These are phyloP conservation scores for Chamaetylas fuelleborni DNA, from an alignment of 2,113 vertebrate species.

Conservation along the genomic window DNA sequence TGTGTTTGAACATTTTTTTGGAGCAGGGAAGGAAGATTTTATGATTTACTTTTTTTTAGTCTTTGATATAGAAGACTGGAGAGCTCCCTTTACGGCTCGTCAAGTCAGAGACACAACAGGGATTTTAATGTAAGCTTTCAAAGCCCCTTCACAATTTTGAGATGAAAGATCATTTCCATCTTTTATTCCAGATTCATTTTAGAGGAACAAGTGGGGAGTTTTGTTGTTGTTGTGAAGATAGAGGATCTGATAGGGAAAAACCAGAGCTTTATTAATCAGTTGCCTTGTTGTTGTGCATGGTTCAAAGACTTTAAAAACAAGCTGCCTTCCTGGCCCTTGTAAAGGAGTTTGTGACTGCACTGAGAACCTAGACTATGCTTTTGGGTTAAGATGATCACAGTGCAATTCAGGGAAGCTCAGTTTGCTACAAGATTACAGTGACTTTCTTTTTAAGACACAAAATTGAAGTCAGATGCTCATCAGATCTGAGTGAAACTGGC, in stretches of 20 bases:
- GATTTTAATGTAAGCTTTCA: neutral
- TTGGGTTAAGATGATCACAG: neutral
- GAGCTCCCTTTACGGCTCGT: neutral
- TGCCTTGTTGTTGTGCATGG: neutral
- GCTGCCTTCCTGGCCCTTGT: neutral
- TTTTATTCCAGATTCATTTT: neutral
- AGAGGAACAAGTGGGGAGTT: fast-evolving
- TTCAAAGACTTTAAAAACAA: neutral
- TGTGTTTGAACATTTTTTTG: neutral
- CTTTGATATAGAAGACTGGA: neutral
- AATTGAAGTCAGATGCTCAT: neutral
- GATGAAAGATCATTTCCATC: neutral
- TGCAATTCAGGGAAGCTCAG: neutral
- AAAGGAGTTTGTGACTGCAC: neutral
- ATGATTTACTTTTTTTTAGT: neutral
- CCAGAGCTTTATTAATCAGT: neutral
- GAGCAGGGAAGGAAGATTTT: neutral
- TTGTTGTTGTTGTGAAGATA: neutral
- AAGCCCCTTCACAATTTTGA: neutral
- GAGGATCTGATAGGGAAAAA: neutral
- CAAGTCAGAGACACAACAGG: neutral
- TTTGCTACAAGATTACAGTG: neutral
- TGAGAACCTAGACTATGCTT: neutral
- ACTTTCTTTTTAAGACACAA: neutral
- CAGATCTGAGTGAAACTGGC: neutral